Base-by-base conservation (phyloP, 2,888 invertebrate species). In the Dolichopus griseipennis region DNA sequence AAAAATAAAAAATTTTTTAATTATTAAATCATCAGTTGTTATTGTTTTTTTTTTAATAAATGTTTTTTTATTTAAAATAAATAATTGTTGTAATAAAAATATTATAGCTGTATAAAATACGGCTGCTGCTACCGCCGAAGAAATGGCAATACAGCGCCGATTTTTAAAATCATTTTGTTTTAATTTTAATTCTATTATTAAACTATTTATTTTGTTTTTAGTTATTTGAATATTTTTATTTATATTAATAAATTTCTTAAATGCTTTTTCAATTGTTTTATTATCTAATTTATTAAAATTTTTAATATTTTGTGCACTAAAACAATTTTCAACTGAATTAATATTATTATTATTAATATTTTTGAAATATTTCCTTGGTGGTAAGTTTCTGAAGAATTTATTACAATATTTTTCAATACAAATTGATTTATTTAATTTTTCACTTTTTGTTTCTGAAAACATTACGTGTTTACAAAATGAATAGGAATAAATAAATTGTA, bases 391-490 rank as follows among this genome's bases (percentile, higher is more conserved):
- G 34, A 8, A 65, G 37, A 33, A 65, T 37, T 64, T 33, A 65
- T 67, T 34, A 43, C 61, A 64, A 61, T 37, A 33, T 61, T 41
- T 52, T 67, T 65, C 65, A 52, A 68, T 41, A 66, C 43, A 27
- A 68, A 34, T 20, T 68, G 27, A 65, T 68, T 61, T 66, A 61
- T 37, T 52, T 27, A 64, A 20, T 62, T 64, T 34, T 52, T 68
- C 21, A 20, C 18, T 61, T 20, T 33, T n/a, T 64, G 7, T 68
- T 65, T 65, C 68, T 61, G 66, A 68, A 64, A 66, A 64, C 68
- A 68, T 68, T 68, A 68, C 68, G 68, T 61, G 68, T 52, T 27
- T 52, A 18, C 52, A 52, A 64, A n/a, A 64, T 34, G 20, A 61
- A 64, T 68, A 61, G n/a, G 15, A 18, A 52, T 52, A 18, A 52